Evolutionary conservation across 1,140 invertebrate species (phyloP).

Genomic region (Odontomachus brunneus): DNA sequence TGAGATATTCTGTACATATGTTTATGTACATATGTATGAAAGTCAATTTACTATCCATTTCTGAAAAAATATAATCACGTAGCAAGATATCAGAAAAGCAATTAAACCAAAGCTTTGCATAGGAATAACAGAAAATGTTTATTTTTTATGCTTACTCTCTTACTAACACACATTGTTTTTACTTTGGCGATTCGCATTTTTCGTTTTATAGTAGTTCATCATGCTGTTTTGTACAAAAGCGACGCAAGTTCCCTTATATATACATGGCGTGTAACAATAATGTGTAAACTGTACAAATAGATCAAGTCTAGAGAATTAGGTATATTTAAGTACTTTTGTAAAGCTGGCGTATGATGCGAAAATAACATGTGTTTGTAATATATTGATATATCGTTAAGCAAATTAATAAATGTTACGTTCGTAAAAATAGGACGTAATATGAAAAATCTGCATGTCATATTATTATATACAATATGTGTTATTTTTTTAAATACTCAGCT

Average conservation of each 20-base stretch:
- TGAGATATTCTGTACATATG: background rate
- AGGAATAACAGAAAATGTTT: background rate
- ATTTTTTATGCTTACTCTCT: background rate
- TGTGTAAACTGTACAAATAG: constrained; percentile 38
- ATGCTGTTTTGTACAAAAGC: constrained; percentile 33
- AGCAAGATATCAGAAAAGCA: constrained; percentile 16
- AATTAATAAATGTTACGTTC: constrained; percentile 57
- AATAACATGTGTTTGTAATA: constrained; percentile 39
- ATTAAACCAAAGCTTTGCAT: constrained; percentile 21
- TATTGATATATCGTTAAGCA: constrained; percentile 34
- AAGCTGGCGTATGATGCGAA: constrained; percentile 18
- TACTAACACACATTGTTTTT: background rate
- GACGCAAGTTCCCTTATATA: background rate
- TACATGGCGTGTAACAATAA: background rate
- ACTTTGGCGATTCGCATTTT: background rate
- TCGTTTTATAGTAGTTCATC: constrained; percentile 1
- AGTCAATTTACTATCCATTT: constrained; percentile 3
- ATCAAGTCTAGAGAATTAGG: constrained; percentile 27
- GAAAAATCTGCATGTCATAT: background rate
- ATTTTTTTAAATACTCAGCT: too few species aligned
- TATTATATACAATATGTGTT: too few species aligned
- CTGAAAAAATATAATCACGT: background rate
- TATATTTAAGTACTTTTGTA: constrained; percentile 58
- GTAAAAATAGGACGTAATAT: background rate
- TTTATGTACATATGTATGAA: constrained; percentile 26